These are phyloP conservation scores for Epistrophe eligans DNA, from an alignment of 2,888 invertebrate species.

Conservation along the genomic window DNA sequence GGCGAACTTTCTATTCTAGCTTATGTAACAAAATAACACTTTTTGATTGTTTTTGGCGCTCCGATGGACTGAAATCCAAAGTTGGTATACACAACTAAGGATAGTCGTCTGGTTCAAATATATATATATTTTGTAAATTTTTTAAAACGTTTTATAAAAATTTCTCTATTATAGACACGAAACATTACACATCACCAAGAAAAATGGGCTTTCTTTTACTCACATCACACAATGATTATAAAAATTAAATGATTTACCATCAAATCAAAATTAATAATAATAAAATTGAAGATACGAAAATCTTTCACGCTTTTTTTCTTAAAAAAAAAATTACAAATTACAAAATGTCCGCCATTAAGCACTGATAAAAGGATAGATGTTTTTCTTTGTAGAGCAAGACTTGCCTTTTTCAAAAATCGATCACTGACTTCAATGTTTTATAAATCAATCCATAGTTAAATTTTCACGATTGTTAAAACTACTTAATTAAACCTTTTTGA, in stretches of 20 bases:
- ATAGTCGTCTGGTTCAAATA: background rate
- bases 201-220: background rate
- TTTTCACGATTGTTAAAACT: background rate
- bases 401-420: slow-evolving; percentile 48
- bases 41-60: background rate
- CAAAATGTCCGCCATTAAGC: slow-evolving; percentile 66
- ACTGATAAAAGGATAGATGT: background rate
- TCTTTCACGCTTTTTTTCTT: slow-evolving; percentile 31
- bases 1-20: background rate
- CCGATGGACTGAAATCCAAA: background rate
- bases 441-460: slow-evolving; percentile 2
- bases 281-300: background rate
- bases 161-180: background rate
- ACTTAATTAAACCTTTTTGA: background rate
- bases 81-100: slow-evolving; percentile 3
- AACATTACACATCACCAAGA: slow-evolving; percentile 11
- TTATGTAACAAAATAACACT: slow-evolving; percentile 13
- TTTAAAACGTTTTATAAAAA: background rate
- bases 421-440: background rate
- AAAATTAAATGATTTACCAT: background rate
- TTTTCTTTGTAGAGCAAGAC: slow-evolving; percentile 22
- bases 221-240: background rate
- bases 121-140: background rate
- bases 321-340: slow-evolving; percentile 24
- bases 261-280: background rate